Evolutionary conservation across 1,140 invertebrate genomes (phyloP).

Genomic region (Psix sp.): DNA sequence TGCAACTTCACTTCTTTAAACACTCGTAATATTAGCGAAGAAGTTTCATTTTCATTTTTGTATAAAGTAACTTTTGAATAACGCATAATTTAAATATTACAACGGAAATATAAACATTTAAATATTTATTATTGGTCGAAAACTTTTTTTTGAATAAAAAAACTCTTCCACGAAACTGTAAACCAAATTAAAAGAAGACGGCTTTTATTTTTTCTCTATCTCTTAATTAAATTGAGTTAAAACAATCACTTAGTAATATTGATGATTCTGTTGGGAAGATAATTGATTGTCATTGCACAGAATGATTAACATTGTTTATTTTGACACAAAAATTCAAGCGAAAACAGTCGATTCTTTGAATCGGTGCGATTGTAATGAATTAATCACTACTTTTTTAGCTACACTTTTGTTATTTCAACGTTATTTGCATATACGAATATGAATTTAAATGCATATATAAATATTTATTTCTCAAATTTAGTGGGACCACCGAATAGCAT

Average conservation of each 20-base stretch:
- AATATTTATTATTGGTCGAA: too few species aligned
- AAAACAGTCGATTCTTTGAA: conserved; percentile 10
- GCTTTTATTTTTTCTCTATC: too few species aligned
- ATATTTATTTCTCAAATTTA: conserved; percentile 36
- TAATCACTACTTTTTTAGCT: conserved; percentile 18
- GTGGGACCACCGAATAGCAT: conserved; percentile 16
- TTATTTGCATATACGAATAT: conserved; percentile 24
- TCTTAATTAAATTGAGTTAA: neutral
- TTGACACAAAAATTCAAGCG: neutral
- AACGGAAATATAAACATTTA: neutral
- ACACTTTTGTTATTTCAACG: too few species aligned
- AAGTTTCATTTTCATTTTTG: conserved; percentile 36
- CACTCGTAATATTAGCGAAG: conserved; percentile 27
- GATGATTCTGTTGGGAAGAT: conserved; percentile 2
- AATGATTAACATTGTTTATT: conserved; percentile 1
- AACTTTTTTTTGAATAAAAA: too few species aligned
- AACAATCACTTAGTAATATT: neutral
- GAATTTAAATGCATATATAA: conserved; percentile 12
- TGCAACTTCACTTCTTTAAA: conserved; percentile 56
- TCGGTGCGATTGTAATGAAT: conserved; percentile 23
- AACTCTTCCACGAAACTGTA: too few species aligned
- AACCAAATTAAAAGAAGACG: too few species aligned
- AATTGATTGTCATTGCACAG: neutral
- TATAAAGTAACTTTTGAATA: conserved; percentile 17
- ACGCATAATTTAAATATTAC: neutral